phyloP scores from a whole-genome alignment of 2,888 invertebrate species.

The Apotomis betuletana region DNA sequence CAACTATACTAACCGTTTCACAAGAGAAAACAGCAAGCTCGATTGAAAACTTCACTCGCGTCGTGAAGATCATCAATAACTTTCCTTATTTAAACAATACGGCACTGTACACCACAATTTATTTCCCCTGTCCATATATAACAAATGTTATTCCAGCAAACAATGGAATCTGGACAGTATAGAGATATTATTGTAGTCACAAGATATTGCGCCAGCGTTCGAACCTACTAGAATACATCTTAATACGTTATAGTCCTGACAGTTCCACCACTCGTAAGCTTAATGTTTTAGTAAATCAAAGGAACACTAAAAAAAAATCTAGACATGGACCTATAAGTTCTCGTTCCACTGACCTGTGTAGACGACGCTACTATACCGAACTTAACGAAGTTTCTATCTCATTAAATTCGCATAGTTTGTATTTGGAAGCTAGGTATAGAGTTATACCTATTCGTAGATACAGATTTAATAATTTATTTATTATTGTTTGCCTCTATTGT shows the following conservation, averaged over 20 bases:
- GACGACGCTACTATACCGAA: too few species aligned
- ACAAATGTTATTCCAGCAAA: constrained; percentile 23
- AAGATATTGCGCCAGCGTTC: not conserved
- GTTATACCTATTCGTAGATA: too few species aligned
- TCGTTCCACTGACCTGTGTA: too few species aligned
- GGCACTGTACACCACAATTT: constrained; percentile 17
- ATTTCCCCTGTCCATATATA: constrained; percentile 25
- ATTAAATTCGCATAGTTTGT: too few species aligned
- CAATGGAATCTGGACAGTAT: constrained; percentile 20
- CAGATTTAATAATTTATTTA: too few species aligned
- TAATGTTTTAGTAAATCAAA: too few species aligned
- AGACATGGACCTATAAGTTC: too few species aligned
- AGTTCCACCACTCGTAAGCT: too few species aligned
- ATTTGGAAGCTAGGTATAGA: too few species aligned
- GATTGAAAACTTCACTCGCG: constrained; percentile 11
- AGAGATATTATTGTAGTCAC: not conserved
- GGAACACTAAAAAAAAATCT: too few species aligned
- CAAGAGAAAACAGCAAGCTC: not conserved
- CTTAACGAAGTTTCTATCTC: too few species aligned
- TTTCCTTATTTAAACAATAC: constrained; percentile 2
- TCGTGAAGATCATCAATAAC: constrained; percentile 14
- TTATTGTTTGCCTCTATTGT: too few species aligned
- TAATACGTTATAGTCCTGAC: not conserved
- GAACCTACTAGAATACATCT: not conserved
- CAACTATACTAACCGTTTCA: not conserved